Evolutionary conservation across 2,113 vertebrate species (phyloP).

Genomic region (Tenebrosternarchus preto): DNA sequence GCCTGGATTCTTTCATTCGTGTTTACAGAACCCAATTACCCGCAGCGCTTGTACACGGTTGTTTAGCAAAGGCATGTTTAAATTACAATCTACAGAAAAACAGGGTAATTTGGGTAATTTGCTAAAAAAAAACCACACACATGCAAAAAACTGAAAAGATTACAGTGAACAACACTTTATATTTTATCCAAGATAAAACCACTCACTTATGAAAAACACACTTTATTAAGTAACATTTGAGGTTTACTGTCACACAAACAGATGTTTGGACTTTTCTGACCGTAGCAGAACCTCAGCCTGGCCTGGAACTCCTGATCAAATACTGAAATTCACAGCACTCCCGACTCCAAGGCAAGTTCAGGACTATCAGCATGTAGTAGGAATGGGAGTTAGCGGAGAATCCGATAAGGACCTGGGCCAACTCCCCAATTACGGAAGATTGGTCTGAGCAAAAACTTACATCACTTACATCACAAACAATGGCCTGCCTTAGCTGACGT

Average conservation of each 20-base stretch:
- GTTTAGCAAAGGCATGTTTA: slow-evolving; percentile 9
- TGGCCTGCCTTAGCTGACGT: slow-evolving; percentile 29
- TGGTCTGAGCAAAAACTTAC: slow-evolving; percentile 46
- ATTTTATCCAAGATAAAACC: too few species aligned
- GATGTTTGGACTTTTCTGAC: too few species aligned
- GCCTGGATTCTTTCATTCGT: slow-evolving; percentile 26
- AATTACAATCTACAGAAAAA: slow-evolving; percentile 12
- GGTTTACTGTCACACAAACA: too few species aligned
- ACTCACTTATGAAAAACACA: too few species aligned
- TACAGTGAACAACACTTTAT: too few species aligned
- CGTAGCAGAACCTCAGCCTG: neutral
- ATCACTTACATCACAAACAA: slow-evolving; percentile 39
- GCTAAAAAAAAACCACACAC: neutral
- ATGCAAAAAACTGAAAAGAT: neutral
- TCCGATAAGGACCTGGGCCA: slow-evolving; percentile 42
- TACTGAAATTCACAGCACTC: neutral
- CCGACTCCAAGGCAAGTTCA: slow-evolving; percentile 16
- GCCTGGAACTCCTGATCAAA: slow-evolving; percentile 28
- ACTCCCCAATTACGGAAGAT: slow-evolving; percentile 50
- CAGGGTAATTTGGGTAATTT: neutral
- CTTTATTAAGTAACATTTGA: too few species aligned
- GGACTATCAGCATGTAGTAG: slow-evolving; percentile 14
- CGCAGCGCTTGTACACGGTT: neutral
- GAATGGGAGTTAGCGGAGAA: slow-evolving; percentile 25
- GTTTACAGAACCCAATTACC: slow-evolving; percentile 41